Evolutionary conservation across 2,113 vertebrate genomes (phyloP).

Genomic region (Nycticryphes semicollaris): DNA sequence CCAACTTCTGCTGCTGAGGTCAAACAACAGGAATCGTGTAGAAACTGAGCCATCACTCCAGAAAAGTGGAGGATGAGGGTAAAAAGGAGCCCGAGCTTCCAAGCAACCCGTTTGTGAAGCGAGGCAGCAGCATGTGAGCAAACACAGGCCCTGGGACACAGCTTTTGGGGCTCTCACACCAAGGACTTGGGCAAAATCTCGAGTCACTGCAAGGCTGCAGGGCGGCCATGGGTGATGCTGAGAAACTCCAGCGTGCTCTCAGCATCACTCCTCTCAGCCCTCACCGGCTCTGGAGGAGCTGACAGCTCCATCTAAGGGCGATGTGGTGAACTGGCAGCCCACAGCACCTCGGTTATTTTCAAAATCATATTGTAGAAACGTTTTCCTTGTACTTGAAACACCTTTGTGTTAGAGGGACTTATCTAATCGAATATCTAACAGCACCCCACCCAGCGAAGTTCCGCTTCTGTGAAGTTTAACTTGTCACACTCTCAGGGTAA

Average conservation of each 20-base stretch:
- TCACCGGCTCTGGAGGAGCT: not conserved
- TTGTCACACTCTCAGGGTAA: not conserved
- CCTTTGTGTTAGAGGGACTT: not conserved
- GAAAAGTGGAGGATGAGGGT: not conserved
- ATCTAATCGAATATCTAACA: not conserved
- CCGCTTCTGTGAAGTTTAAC: not conserved
- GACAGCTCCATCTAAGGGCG: conserved; percentile 53
- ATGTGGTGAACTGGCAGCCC: not conserved
- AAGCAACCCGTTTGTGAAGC: not conserved
- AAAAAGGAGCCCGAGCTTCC: not conserved
- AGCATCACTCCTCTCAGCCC: not conserved
- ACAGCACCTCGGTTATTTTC: not conserved
- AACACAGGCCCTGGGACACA: not conserved
- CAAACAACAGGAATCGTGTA: not conserved
- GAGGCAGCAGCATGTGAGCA: not conserved
- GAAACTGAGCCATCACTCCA: not conserved
- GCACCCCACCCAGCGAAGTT: not conserved
- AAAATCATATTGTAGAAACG: not conserved
- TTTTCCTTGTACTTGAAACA: not conserved
- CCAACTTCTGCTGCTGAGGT: not conserved
- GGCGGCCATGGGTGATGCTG: not conserved
- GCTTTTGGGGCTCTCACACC: not conserved
- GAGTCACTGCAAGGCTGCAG: not conserved
- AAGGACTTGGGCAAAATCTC: not conserved
- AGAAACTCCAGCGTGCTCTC: not conserved